phyloP scores from a whole-genome alignment of 2,888 invertebrate species.

The Chirona hameri region DNA sequence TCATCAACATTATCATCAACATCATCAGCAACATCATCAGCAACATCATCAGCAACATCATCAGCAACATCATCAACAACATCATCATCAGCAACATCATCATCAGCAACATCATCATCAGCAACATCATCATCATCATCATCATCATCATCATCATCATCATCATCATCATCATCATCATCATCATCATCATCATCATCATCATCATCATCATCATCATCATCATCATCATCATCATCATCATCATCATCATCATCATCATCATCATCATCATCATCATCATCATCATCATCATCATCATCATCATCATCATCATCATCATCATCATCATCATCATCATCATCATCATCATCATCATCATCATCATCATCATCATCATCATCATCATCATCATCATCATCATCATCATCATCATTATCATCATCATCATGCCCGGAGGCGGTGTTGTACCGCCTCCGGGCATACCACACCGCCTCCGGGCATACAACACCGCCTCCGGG shows the following conservation, averaged over 20 bases:
- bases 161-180: conserved; percentile 22
- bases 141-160: conserved; percentile 22
- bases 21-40: too few species aligned
- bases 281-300: conserved; percentile 22
- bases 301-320: conserved; percentile 22
- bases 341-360: conserved; percentile 22
- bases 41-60: too few species aligned
- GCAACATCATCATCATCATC: too few species aligned
- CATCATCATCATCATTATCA: too few species aligned
- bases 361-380: conserved; percentile 22
- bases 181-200: conserved; percentile 22
- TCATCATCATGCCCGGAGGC: neutral
- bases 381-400: too few species aligned
- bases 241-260: neutral
- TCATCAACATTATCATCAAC: neutral
- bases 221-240: conserved; percentile 22
- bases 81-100: too few species aligned
- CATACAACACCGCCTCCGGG: too few species aligned
- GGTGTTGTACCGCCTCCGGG: neutral
- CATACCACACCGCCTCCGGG: too few species aligned
- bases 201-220: conserved; percentile 22
- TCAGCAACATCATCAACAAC: too few species aligned
- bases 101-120: too few species aligned
- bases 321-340: conserved; percentile 22
- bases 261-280: conserved; percentile 22